Base-by-base conservation (phyloP, 2,113 vertebrate species). In the Theristicus caerulescens region DNA sequence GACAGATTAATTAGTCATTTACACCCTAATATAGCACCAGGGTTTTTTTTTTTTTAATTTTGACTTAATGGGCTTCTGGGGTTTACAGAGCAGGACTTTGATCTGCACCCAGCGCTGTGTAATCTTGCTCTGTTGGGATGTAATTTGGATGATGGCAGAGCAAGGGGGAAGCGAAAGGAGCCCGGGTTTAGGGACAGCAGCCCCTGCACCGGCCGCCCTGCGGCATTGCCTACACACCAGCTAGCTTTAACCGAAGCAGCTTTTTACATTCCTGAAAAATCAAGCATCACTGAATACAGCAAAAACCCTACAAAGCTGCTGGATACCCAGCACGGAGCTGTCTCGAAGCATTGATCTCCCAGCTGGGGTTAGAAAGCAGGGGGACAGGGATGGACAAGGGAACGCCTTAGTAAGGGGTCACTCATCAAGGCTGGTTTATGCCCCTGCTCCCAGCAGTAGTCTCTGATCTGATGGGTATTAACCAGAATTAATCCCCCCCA, bases 1-100 rank as follows among this genome's bases (percentile, higher is more conserved):
- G 93, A 44, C 80, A 88, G 76, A 90, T 93, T 57, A 91, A 95
- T 93, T 87, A 87, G 58, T 76, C 52, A 36, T 87, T 94, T 79
- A 69, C 88, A 69, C 88, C 76, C 61, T 69, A 69, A 86, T 69
- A 54, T 19, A 95, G 77, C 76, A 38, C 47, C 15, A 18, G 44
- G 19, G 11, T 10, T 38, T 3, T 67, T 31, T 38, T 3, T 67
- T 31, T 90, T 88, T 67, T 25, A 66, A 51, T 49, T 58, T 84
- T 36, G 52, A 52, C 24, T 72, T 88, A 81, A 81, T 69, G 73
- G 82, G 83, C 19, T 38, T n/a, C 26, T 42, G 92, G 51, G 77
- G 38, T 57, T 72, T 81, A 34, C 82, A 47, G 58, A 31, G 78
- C 52, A 71, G 82, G 73, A 34, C 51, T 87, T 47, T 27, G 86